Percentiles rank a stretch among this genome's conserved stretches.
These are phyloP conservation scores for Dasypogon diadema DNA, from an alignment of 2,888 invertebrate species.

Conservation along the genomic window DNA sequence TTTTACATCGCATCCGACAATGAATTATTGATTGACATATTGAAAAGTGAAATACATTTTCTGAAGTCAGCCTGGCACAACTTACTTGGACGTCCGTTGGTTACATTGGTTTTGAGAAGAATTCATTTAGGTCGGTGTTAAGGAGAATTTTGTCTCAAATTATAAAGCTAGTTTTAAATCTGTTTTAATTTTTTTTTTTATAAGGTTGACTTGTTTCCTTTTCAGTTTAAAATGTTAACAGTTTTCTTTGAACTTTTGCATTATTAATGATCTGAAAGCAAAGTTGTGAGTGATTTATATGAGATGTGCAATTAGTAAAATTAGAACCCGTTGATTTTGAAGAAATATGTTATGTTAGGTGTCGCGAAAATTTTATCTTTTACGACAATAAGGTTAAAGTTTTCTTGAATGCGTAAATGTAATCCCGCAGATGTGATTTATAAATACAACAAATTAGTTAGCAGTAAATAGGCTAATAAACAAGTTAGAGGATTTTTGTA, in stretches of 20 bases:
- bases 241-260: background rate
- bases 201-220: background rate
- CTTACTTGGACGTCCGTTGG: slow-evolving; percentile 95
- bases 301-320: no score
- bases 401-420: no score
- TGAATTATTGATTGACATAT: slow-evolving; percentile 97
- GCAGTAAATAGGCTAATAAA: no score
- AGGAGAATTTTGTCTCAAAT: slow-evolving; percentile 6
- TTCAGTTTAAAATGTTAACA: background rate
- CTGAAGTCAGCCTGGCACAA: slow-evolving; percentile 98
- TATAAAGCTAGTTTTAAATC: no score
- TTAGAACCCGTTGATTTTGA: background rate
- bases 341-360: no score
- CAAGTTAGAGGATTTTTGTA: no score
- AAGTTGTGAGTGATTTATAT: background rate
- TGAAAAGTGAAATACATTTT: slow-evolving; percentile 97
- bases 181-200: background rate
- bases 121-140: slow-evolving; percentile 83
- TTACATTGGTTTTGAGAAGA: slow-evolving; percentile 90
- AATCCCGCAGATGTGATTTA: no score
- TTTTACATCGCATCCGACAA: slow-evolving; percentile 99
- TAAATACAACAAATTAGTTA: no score
- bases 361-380: no score
- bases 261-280: background rate
- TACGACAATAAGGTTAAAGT: no score